Evolutionary conservation across 2,113 vertebrate species (phyloP).

Genomic region (Macrotus californicus): DNA sequence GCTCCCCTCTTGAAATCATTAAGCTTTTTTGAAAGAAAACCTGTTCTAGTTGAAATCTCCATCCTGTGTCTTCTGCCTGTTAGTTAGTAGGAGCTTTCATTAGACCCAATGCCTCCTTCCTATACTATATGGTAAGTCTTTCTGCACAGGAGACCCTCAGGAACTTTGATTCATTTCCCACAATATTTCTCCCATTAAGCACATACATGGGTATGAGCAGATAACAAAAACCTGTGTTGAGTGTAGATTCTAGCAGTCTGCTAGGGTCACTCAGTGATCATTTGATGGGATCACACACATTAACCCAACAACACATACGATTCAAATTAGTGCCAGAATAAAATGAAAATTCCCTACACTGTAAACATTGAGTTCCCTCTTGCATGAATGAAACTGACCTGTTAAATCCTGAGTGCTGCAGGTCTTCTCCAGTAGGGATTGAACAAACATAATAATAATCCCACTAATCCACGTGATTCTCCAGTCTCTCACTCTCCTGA

Average conservation of each 20-base stretch:
- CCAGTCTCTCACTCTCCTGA: neutral
- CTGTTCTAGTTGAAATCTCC: neutral
- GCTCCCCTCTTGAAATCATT: neutral
- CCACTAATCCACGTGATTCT: neutral
- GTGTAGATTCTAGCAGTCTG: neutral
- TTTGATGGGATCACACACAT: neutral
- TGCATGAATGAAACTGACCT: neutral
- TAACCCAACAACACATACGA: neutral
- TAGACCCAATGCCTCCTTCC: neutral
- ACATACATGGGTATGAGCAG: neutral
- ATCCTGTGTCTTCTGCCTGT: neutral
- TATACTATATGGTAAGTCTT: neutral
- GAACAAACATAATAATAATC: neutral
- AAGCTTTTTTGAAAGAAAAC: neutral
- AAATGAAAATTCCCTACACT: neutral
- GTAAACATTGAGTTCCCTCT: neutral
- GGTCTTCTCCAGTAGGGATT: neutral
- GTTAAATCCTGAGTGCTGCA: neutral
- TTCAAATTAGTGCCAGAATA: neutral
- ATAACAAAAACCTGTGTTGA: neutral
- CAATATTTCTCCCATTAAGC: neutral
- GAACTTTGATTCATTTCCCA: neutral
- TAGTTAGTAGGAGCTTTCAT: neutral
- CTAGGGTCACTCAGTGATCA: neutral
- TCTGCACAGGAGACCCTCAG: neutral